Percentiles rank a stretch among this genome's conserved stretches.
Conservation (phyloP, 1,140 invertebrate genomes). For the Euwallacea similis region DNA sequence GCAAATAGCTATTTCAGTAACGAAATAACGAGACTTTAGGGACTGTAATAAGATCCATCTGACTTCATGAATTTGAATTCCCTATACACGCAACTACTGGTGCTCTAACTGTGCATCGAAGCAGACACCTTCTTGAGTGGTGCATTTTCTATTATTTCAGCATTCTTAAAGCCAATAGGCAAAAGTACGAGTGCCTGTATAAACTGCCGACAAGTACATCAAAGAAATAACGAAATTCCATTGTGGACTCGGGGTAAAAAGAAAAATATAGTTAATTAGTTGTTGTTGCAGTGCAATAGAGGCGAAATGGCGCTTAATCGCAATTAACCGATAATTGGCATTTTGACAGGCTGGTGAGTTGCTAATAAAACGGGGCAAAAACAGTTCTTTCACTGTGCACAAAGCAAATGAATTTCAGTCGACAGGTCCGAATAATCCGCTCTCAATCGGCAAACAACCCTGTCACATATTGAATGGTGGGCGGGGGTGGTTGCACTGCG, state of each 20-base stretch:
- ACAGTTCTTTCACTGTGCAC: conserved; percentile 40
- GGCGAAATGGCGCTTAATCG: conserved; percentile 38
- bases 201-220: too few relatives aligned
- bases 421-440: conserved; percentile 52
- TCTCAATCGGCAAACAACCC: conserved; percentile 49
- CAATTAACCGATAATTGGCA: conserved; percentile 44
- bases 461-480: conserved; percentile 48
- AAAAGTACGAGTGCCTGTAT: too few relatives aligned
- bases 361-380: conserved; percentile 43
- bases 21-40: too few relatives aligned
- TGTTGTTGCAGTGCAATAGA: conserved; percentile 14
- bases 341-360: conserved; percentile 42
- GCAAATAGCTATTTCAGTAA: too few relatives aligned
- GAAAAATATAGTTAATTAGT: conserved; percentile 35
- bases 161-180: too few relatives aligned
- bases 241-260: conserved; percentile 13
- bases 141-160: too few relatives aligned
- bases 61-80: too few relatives aligned
- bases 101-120: too few relatives aligned
- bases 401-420: conserved; percentile 45
- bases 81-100: too few relatives aligned
- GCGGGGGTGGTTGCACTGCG: conserved; percentile 26
- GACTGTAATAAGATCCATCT: too few relatives aligned
- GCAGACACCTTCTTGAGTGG: too few relatives aligned
- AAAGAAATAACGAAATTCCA: too few relatives aligned